Evolutionary conservation across 2,888 invertebrate genomes (phyloP), one percentile per base, ranked within the genome.

Genomic region (Unio delphinus): DNA sequence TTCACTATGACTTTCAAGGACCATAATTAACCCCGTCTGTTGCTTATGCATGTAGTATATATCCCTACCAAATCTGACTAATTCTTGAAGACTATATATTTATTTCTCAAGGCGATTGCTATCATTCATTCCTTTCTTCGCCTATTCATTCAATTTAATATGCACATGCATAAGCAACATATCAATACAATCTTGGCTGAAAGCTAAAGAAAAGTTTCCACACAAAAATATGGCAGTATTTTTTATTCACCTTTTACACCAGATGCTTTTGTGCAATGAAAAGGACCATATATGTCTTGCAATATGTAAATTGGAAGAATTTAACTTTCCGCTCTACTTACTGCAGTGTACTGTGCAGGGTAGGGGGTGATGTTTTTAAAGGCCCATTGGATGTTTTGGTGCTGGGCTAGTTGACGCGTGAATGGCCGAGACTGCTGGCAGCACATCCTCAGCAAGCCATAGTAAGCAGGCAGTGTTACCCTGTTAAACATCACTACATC

Each of bases 291-390:
- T 26, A 23, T 23, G 59, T 59, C 0, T 58, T n/a, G 59, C 59
- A 58, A 26, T n/a, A 58, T 58, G 1, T 26, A 4, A 26, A 26
- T 8, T 23, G 23, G 59, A 59, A 23, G 55, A 23, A 18, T 11
- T 4, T 20, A 11, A 20, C 23, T 55, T 3, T 23, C 23, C 28
- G 20, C 17, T 23, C 17, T 45, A 80, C 88, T 75, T 71, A 89
- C 94, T 75, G 94, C 94, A 26, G 95, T 94, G 91, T 98, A 98
- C 83, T 97, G 95, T 30, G 96, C 96, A 8, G 96, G 96, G 91
- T 96, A 96, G n/a, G 97, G 96, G 55, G 96, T 96, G 78, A 98
- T 97, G 90, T 97, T 97, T 87, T 97, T 95, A 90, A 97, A 97
- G 45, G 97, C 97, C 97, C 97, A 98, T 88, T 96, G 96, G 61